phyloP scores from a whole-genome alignment of 37 sponge, comb jelly and placozoan genomes.

The Halisarca cf. caerulea region DNA sequence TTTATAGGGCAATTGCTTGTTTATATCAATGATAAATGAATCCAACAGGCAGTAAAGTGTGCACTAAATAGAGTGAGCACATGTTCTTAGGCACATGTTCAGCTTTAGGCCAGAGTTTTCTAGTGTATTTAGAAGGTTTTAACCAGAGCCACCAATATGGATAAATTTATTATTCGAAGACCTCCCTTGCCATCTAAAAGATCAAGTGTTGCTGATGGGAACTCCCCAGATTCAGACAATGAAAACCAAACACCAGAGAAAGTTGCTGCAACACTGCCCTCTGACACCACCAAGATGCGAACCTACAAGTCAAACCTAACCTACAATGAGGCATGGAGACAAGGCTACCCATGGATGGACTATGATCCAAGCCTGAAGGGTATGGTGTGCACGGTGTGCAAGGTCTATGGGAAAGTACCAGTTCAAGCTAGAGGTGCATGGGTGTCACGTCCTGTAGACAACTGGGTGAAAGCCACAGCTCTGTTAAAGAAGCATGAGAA shows the following conservation, averaged over 20 bases:
- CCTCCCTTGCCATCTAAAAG: not conserved
- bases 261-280: not conserved
- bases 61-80: not conserved
- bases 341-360: conserved; percentile 33
- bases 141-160: not conserved
- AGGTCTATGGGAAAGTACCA: conserved; percentile 5
- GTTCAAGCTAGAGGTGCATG: conserved; percentile 24
- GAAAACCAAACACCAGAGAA: not conserved
- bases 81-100: not conserved
- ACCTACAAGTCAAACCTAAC: conserved; percentile 45
- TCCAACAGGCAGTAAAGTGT: too few relatives aligned
- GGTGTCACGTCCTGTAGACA: conserved; percentile 10
- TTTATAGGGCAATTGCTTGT: too few relatives aligned
- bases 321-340: conserved; percentile 27
- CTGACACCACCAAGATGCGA: conserved; percentile 16
- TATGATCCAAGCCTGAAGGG: conserved; percentile 9
- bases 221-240: not conserved
- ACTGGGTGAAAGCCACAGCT: conserved; percentile 11
- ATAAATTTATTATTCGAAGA: not conserved
- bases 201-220: not conserved
- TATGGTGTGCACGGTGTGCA: conserved; percentile 8
- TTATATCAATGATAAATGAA: too few relatives aligned
- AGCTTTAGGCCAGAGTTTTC: too few relatives aligned
- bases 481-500: conserved; percentile 21
- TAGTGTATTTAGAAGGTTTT: not conserved